Percentiles rank a stretch among this genome's conserved stretches.
These are phyloP conservation scores for Porites australiensis DNA, from an alignment of 64 coral and sea anemone species.

Conservation along the genomic window DNA sequence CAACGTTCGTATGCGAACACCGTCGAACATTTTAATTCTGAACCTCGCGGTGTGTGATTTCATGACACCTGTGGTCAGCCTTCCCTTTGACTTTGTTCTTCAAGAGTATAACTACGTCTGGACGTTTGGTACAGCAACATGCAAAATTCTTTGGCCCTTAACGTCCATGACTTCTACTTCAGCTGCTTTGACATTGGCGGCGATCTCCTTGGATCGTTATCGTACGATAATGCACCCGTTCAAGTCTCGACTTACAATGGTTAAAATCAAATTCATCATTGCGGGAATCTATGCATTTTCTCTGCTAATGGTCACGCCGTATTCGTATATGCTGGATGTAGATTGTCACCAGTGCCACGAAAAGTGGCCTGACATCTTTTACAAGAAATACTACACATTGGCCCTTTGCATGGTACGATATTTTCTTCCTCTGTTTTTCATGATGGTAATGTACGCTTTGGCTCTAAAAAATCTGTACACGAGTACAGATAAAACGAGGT, in stretches of 20 bases:
- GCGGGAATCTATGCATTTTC: slow-evolving; percentile 26
- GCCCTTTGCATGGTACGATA: slow-evolving; percentile 25
- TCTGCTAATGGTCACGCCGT: slow-evolving; percentile 25
- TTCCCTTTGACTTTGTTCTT: slow-evolving; percentile 54
- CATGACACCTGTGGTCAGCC: slow-evolving; percentile 57
- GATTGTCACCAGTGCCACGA: background rate
- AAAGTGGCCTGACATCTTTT: background rate
- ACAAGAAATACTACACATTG: slow-evolving; percentile 34
- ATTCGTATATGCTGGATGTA: slow-evolving; percentile 34
- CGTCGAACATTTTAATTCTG: slow-evolving; percentile 49
- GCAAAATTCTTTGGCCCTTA: slow-evolving; percentile 52
- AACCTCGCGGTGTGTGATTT: slow-evolving; percentile 71
- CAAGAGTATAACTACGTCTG: slow-evolving; percentile 21
- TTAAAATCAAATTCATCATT: slow-evolving; percentile 48
- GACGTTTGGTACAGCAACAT: slow-evolving; percentile 42
- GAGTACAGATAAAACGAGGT: slow-evolving; percentile 44
- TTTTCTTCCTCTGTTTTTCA: slow-evolving; percentile 52
- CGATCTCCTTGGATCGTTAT: slow-evolving; percentile 65
- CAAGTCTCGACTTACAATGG: slow-evolving; percentile 25
- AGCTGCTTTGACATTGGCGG: slow-evolving; percentile 59
- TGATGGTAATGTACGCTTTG: slow-evolving; percentile 67
- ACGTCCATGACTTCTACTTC: slow-evolving; percentile 53
- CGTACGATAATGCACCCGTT: slow-evolving; percentile 60
- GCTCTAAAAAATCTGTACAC: slow-evolving; percentile 60
- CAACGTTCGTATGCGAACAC: slow-evolving; percentile 35